phyloP scores from a whole-genome alignment of 2,888 invertebrate species.

The Horisme vitalbata region DNA sequence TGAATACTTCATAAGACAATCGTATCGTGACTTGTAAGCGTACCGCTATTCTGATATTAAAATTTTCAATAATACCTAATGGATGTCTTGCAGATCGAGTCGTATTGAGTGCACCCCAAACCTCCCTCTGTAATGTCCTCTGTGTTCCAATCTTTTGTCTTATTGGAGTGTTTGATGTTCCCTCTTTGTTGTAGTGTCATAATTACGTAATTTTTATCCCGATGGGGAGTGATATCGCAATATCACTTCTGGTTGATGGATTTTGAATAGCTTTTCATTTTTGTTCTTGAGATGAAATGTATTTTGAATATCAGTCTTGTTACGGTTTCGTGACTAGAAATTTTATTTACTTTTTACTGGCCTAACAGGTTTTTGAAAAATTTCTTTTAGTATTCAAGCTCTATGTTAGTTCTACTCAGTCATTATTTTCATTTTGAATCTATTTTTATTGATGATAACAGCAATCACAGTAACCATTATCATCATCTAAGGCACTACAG shows the following conservation, averaged over 20 bases:
- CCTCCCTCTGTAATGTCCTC: constrained; percentile 38
- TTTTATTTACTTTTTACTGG: no score
- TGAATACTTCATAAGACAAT: not conserved
- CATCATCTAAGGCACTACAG: no score
- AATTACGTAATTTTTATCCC: constrained; percentile 34
- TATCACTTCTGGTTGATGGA: constrained; percentile 20
- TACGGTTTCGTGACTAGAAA: no score
- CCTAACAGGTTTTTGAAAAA: no score
- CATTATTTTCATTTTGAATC: no score
- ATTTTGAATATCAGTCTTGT: no score
- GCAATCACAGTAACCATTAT: no score
- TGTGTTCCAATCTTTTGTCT: constrained; percentile 33
- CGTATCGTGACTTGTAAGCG: constrained; percentile 8
- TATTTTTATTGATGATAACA: no score
- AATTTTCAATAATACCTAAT: constrained; percentile 84
- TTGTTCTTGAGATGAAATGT: not conserved
- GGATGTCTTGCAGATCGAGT: constrained; percentile 71
- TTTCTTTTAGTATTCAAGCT: no score
- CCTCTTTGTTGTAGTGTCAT: constrained; percentile 38
- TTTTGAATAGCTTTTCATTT: constrained; percentile 14
- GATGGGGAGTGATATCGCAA: constrained; percentile 21
- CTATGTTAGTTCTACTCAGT: no score
- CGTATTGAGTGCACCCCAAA: constrained; percentile 69
- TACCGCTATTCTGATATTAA: constrained; percentile 76
- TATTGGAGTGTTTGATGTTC: constrained; percentile 36